Conservation (phyloP, 2,113 vertebrate genomes). For the Larimichthys polyactis region DNA sequence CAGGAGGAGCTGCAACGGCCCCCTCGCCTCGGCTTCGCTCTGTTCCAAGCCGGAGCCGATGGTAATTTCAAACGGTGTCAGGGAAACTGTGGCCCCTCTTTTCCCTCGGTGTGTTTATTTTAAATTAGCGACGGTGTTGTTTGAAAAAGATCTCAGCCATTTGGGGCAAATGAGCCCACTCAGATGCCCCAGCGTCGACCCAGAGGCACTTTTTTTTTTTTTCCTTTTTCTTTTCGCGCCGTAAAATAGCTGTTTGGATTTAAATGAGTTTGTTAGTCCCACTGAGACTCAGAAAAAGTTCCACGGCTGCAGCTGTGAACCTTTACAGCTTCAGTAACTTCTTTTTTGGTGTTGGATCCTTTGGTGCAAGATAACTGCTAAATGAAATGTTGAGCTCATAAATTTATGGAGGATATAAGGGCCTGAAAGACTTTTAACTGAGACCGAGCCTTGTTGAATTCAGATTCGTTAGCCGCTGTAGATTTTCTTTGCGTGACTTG, state of each 20-base stretch:
- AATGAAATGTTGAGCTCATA: conserved; percentile 3
- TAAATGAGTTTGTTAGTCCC: conserved; percentile 60
- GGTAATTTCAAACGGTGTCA: conserved; percentile 55
- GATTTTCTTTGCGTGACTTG: neutral
- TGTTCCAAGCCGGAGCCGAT: neutral
- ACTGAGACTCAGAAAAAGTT: conserved; percentile 25
- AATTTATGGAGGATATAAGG: neutral
- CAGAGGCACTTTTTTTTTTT: neutral
- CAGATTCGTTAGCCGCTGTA: neutral
- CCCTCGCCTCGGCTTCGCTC: conserved; percentile 3
- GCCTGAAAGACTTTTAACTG: neutral
- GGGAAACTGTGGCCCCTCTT: conserved; percentile 47
- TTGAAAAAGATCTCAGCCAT: conserved; percentile 47
- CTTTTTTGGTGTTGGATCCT: conserved; percentile 10
- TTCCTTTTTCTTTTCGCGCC: neutral
- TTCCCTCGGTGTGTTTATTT: conserved; percentile 48
- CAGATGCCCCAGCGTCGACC: conserved; percentile 39
- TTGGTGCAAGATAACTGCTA: conserved; percentile 16
- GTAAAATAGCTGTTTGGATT: conserved; percentile 42
- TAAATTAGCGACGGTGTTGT: conserved; percentile 51
- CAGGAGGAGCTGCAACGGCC: neutral
- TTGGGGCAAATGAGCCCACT: conserved; percentile 45
- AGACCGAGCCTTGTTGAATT: neutral
- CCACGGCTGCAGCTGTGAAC: neutral
- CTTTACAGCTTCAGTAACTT: conserved; percentile 23